Evolutionary conservation across 2,888 invertebrate genomes (phyloP).

Genomic region (Halocaridina rubra): DNA sequence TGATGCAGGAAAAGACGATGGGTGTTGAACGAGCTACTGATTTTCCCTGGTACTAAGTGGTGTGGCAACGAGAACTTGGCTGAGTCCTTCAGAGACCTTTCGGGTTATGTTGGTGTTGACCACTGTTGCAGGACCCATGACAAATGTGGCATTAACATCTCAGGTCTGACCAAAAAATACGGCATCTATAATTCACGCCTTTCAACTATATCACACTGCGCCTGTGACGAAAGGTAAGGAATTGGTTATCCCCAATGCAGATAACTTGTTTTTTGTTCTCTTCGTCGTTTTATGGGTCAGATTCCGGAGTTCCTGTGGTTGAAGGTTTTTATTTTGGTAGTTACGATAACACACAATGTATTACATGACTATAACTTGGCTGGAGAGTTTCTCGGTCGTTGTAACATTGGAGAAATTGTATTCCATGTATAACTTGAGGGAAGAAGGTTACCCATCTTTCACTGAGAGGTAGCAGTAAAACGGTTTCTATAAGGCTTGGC

Average conservation of each 20-base stretch:
- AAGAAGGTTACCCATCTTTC: too few relatives aligned
- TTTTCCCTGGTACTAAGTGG: conserved; percentile 75
- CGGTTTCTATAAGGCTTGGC: neutral
- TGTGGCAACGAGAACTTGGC: conserved; percentile 90
- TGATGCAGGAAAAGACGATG: conserved; percentile 51
- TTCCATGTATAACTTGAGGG: too few relatives aligned
- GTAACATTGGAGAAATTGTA: too few relatives aligned
- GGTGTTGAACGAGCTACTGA: conserved; percentile 58
- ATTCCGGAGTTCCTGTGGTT: too few relatives aligned
- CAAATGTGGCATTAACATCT: conserved; percentile 68
- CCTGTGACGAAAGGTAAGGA: conserved; percentile 68
- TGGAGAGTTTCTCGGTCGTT: too few relatives aligned
- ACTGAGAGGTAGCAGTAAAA: neutral
- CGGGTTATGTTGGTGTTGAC: conserved; percentile 85
- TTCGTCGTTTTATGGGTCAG: too few relatives aligned
- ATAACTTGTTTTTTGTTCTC: too few relatives aligned
- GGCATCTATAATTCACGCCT: conserved; percentile 69
- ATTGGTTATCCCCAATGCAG: too few relatives aligned
- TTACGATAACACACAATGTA: too few relatives aligned
- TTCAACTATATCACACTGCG: conserved; percentile 69
- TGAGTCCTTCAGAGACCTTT: conserved; percentile 83
- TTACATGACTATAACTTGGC: too few relatives aligned
- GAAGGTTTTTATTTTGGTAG: too few relatives aligned
- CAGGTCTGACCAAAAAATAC: conserved; percentile 67
- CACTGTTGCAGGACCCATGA: conserved; percentile 85